These are phyloP conservation scores for Rhadina sibilatrix DNA, from an alignment of 2,113 vertebrate species.

Conservation along the genomic window DNA sequence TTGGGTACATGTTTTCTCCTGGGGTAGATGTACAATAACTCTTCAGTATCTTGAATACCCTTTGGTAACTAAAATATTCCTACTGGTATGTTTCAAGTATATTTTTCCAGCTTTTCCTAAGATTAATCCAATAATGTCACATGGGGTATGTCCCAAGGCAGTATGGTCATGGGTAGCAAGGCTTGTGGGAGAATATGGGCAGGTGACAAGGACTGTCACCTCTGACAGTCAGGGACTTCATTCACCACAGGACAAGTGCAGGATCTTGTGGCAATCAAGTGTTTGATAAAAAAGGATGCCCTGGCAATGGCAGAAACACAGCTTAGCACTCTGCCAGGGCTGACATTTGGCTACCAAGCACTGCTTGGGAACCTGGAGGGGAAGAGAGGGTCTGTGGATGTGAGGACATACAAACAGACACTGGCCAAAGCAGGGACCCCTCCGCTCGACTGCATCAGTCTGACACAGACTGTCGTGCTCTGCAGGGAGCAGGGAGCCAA, in stretches of 20 bases:
- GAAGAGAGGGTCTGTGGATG: background rate
- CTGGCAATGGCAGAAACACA: background rate
- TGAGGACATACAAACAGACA: background rate
- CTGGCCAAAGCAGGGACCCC: background rate
- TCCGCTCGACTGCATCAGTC: background rate
- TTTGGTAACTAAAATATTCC: background rate
- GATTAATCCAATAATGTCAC: background rate
- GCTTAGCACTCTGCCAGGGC: too few relatives aligned
- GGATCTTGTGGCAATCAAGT: background rate
- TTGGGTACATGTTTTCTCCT: background rate
- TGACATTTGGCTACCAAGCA: background rate
- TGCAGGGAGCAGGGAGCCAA: background rate
- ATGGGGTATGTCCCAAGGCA: accelerated
- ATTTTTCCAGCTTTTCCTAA: background rate
- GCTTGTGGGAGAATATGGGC: background rate
- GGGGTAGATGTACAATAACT: background rate
- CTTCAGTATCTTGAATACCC: background rate
- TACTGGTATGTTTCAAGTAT: background rate
- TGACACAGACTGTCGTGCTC: accelerated
- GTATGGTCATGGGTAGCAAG: background rate
- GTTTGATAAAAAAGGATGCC: background rate
- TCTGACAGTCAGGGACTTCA: background rate
- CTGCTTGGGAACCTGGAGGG: background rate
- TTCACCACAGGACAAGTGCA: background rate
- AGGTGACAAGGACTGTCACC: background rate